phyloP scores from a whole-genome alignment of 2,113 vertebrate genomes.

The Podilymbus podiceps region DNA sequence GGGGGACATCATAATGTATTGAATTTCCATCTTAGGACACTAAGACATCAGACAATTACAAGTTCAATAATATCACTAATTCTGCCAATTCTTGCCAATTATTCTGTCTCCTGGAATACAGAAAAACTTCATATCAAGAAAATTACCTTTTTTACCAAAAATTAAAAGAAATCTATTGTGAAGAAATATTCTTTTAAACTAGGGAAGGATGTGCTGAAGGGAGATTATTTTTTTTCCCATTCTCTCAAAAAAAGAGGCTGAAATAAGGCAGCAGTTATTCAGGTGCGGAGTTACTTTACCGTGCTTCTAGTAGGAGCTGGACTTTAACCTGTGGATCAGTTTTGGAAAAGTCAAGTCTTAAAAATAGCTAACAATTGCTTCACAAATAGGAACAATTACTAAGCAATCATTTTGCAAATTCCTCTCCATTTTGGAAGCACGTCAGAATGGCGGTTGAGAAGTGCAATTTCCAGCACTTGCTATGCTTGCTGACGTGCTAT shows the following conservation, averaged over 20 bases:
- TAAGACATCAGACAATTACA: constrained; percentile 32
- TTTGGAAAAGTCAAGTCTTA: neutral
- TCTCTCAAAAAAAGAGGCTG: neutral
- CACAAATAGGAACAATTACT: neutral
- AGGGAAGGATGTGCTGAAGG: neutral
- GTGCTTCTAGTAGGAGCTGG: neutral
- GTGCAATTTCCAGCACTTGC: neutral
- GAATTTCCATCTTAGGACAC: constrained; percentile 29
- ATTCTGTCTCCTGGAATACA: neutral
- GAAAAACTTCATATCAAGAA: neutral
- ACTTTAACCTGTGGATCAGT: neutral
- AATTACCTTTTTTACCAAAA: neutral
- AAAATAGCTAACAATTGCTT: neutral
- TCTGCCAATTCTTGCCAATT: constrained; percentile 39
- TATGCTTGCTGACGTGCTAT: neutral
- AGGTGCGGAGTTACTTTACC: neutral
- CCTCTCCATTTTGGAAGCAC: neutral
- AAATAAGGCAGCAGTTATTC: neutral
- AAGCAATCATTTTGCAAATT: neutral
- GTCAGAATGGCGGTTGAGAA: neutral
- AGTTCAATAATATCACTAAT: constrained; percentile 38
- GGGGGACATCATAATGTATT: constrained; percentile 37
- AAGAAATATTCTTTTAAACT: neutral
- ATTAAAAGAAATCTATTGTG: neutral
- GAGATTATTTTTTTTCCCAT: neutral